Percentiles rank a stretch among this genome's conserved stretches.
phyloP scores from a whole-genome alignment of 2,888 invertebrate species.

The Neocrepidodera transversa region DNA sequence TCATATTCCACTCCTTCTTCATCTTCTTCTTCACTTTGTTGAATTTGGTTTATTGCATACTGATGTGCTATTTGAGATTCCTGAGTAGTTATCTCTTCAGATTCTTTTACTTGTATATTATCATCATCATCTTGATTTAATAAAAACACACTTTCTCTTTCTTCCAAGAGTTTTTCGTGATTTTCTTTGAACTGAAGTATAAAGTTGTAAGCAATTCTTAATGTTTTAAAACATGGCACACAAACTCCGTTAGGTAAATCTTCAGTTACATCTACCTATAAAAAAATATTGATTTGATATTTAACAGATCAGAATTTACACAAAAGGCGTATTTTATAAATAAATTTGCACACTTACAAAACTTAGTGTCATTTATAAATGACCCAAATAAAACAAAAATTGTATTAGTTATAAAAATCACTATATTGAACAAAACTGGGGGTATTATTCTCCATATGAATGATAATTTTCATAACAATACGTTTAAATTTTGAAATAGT shows the following conservation, averaged over 20 bases:
- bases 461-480: no score
- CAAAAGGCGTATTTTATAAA: no score
- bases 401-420: no score
- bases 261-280: slow-evolving; percentile 29
- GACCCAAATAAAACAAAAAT: no score
- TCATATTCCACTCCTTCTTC: slow-evolving; percentile 7
- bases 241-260: slow-evolving; percentile 35
- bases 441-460: no score
- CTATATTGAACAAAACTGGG: no score
- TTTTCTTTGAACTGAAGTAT: slow-evolving; percentile 37
- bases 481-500: no score
- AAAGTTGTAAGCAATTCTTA: slow-evolving; percentile 39
- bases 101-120: not conserved
- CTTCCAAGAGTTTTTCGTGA: slow-evolving; percentile 26
- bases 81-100: not conserved
- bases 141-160: not conserved
- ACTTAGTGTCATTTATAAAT: no score
- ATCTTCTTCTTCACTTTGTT: not conserved
- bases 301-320: not conserved
- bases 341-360: no score
- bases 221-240: slow-evolving; percentile 36
- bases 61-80: not conserved
- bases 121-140: not conserved
- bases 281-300: not conserved
- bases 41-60: no score